phyloP scores from a whole-genome alignment of 1,140 invertebrate genomes.

The Spodoptera frugiperda region DNA sequence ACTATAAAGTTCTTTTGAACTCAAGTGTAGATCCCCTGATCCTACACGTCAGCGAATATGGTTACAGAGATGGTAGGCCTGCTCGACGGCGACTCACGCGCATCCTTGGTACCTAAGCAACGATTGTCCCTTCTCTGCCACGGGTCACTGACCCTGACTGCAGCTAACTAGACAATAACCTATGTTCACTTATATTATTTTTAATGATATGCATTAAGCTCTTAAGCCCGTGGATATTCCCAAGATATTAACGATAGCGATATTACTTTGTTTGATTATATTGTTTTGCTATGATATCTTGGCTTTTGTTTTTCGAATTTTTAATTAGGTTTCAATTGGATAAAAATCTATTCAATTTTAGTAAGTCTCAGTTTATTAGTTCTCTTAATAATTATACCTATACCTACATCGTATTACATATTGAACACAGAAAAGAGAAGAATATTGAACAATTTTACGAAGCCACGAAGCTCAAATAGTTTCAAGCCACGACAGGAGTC shows the following conservation, averaged over 20 bases:
- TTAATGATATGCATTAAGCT: slow-evolving; percentile 29
- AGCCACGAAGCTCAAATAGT: no score
- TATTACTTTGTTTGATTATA: background rate
- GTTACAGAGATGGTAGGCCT: slow-evolving; percentile 58
- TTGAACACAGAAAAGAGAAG: no score
- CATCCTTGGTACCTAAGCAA: slow-evolving; percentile 67
- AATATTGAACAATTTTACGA: no score
- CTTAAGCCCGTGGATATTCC: slow-evolving; percentile 15
- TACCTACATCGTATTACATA: no score
- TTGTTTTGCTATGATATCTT: background rate
- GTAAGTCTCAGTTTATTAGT: no score
- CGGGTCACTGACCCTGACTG: slow-evolving; percentile 63
- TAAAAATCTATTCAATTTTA: no score
- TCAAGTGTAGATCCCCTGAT: slow-evolving; percentile 3
- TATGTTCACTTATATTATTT: slow-evolving; percentile 39
- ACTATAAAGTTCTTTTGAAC: background rate
- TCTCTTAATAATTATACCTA: no score
- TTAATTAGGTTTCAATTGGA: background rate
- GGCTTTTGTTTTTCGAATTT: background rate
- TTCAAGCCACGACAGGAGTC: no score
- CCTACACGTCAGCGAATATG: slow-evolving; percentile 40
- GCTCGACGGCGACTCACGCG: slow-evolving; percentile 69
- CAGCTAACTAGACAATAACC: slow-evolving; percentile 40
- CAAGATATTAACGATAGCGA: slow-evolving; percentile 1
- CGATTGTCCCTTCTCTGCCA: slow-evolving; percentile 69